Base-by-base conservation (phyloP, 2,888 invertebrate species). In the Euplexia lucipara region DNA sequence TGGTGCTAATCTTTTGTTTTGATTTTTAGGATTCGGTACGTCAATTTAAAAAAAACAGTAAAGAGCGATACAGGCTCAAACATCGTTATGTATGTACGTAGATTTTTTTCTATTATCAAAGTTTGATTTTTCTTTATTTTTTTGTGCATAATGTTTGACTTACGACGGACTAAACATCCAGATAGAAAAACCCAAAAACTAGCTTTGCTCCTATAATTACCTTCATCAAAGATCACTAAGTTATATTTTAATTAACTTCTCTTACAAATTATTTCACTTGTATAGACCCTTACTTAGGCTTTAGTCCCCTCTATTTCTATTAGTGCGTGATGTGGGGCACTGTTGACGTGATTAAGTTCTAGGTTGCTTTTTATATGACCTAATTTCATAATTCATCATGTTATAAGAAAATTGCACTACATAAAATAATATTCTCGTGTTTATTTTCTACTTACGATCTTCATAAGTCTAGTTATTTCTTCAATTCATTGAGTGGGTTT, bases 351-450 rank as follows among this genome's bases (percentile, higher is more conserved):
- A 79, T 67, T 81, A 65, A 62, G 65, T 78, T 75, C 79, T 82
- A 82, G 79, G 78, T 81, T 78, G 71, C 48, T 83, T 84, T 83
- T 82, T 82, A 81, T 78, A 34, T 75, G 83, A 82, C 83, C 83
- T 81, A 70, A 75, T 83, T 81, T 75, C 62, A 78, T 83, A 66
- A 78, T 75, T 67, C 42, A 67, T 59, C 60, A 73, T 48, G 53
- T 65, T 53, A 69, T 37, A 62, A 58, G 70, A 54, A 73, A 69
- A 78, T 68, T 73, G 75, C 67, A 69, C 37, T 10, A 57, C 44
- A 64, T 58, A 59, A 58, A 53, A 41, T 45, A 26, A 42, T 51
- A 44, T 35, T 37, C 9, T 0, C 39, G 14, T 63, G 53, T 63
- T 56, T 61, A 54, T 64, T 49, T 67, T 66, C 16, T 22, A 39